A percentile compares a stretch with the other conserved stretches of the same genome.
Conservation (phyloP, 2,888 invertebrate genomes). For the Phaonia tiefii region DNA sequence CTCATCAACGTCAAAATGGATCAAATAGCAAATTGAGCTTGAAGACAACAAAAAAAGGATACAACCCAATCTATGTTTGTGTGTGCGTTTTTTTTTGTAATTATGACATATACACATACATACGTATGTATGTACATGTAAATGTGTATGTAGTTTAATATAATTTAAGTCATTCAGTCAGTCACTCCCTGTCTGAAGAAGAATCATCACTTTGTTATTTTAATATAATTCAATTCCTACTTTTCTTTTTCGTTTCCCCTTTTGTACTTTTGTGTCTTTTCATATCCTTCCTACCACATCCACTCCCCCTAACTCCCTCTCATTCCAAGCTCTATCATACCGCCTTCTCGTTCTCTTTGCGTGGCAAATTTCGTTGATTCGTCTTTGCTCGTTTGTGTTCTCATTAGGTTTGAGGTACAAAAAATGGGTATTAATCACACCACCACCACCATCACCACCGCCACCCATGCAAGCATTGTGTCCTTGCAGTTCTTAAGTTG, state of each 20-base stretch:
- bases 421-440: constrained; percentile 37
- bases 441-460: constrained; percentile 50
- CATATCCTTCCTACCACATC: no score
- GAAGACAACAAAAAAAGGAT: constrained; percentile 15
- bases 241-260: neutral
- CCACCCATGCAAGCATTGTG: constrained; percentile 47
- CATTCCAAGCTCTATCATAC: constrained; percentile 15
- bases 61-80: constrained; percentile 24
- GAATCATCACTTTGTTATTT: constrained; percentile 48
- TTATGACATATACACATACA: no score
- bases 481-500: constrained; percentile 60
- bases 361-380: neutral
- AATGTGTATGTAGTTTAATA: constrained; percentile 52
- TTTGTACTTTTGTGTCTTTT: constrained; percentile 30
- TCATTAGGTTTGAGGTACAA: constrained; percentile 8
- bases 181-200: constrained; percentile 70
- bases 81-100: constrained; percentile 26
- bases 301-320: constrained; percentile 1
- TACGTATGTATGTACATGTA: no score
- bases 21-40: constrained; percentile 4
- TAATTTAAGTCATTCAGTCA: constrained; percentile 66
- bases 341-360: neutral
- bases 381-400: constrained; percentile 9
- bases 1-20: constrained; percentile 27
- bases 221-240: constrained; percentile 18